Base-by-base conservation (phyloP, 37 sponge, comb jelly and placozoan genomes). In the Halichondria panicea region DNA sequence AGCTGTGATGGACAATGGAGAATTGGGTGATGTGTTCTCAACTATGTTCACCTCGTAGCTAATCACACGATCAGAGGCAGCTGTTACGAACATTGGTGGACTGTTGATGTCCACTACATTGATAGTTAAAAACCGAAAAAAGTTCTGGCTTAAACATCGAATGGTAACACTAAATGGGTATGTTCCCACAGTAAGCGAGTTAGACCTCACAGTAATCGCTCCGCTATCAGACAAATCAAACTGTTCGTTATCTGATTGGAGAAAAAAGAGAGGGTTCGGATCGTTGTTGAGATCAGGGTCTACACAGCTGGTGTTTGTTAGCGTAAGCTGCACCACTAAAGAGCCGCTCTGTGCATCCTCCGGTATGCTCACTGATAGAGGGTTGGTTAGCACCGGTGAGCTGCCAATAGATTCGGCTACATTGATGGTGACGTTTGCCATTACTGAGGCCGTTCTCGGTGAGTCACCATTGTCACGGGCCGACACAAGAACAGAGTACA, bases 81-180 rank as follows among this genome's bases (percentile, higher is more conserved):
- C n/a, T n/a, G n/a, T n/a, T n/a, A n/a, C 25, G 38, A 85, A 82
- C 11, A 1, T 30, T 57, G 95, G 84, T 27, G 58, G 28, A 60
- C 87, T 79, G 59, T 94, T 94, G 9, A 88, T 77, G 40, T 90
- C 91, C 4, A 32, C 22, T 0, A 93, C 70, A 4, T 42, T 61
- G 15, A 88, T 50, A 2, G 2, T 70, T n/a, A n/a, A n/a, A n/a
- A n/a, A n/a, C n/a, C n/a, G n/a, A n/a, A n/a, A n/a, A n/a, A n/a
- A n/a, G n/a, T n/a, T n/a, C n/a, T n/a, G n/a, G n/a, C n/a, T n/a
- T n/a, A n/a, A n/a, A n/a, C n/a, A n/a, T 0, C 88, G 53, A 8
- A 32, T 32, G 12, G 72, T 69, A 40, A 40, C 24, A 21, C 13
- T 39, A 22, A 35, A 22, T 3, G 43, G 15, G 27, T 27, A 32